Conservation (phyloP, 2,797 vertebrate species). For the Rhabdomys pumilio region DNA sequence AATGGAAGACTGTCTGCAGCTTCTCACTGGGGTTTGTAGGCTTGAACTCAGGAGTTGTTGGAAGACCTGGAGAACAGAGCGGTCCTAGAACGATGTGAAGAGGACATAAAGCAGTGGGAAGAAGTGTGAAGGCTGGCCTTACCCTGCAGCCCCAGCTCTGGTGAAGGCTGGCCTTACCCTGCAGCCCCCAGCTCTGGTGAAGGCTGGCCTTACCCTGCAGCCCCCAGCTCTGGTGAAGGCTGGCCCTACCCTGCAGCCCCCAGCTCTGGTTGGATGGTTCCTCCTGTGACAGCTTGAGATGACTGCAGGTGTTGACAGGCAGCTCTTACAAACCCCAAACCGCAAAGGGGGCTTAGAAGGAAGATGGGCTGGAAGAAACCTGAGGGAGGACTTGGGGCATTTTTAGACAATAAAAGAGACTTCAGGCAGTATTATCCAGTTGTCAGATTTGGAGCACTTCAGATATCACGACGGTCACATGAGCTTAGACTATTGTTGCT, state of each 20-base stretch:
- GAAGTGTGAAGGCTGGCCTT: background rate
- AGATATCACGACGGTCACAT: background rate
- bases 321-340: background rate
- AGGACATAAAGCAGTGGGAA: background rate
- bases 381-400: background rate
- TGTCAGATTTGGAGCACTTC: background rate
- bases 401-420: background rate
- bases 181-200: too few species aligned
- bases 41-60: slow-evolving; percentile 8
- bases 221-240: background rate
- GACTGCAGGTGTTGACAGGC: background rate
- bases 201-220: too few species aligned
- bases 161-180: too few species aligned
- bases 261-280: too few species aligned
- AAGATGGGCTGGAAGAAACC: background rate
- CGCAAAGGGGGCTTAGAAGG: background rate
- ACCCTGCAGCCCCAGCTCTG: too few species aligned
- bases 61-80: background rate
- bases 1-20: background rate
- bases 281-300: background rate
- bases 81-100: background rate
- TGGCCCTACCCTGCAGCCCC: background rate
- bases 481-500: background rate
- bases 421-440: too few species aligned
- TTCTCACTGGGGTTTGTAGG: background rate